phyloP scores from a whole-genome alignment of 2,113 vertebrate species.

The Otis tarda region DNA sequence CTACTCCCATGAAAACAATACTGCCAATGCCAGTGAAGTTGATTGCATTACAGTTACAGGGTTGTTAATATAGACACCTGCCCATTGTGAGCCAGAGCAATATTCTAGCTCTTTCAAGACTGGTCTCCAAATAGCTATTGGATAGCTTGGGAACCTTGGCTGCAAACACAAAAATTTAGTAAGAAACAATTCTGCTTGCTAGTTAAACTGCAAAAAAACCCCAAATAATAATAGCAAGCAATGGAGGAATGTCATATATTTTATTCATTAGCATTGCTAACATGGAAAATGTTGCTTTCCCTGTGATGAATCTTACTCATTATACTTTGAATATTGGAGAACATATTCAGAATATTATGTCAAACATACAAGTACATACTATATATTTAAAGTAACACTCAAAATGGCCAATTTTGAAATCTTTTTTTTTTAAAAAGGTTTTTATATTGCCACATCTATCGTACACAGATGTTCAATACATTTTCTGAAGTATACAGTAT shows the following conservation, averaged over 20 bases:
- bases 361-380: background rate
- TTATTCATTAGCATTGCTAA: slow-evolving; percentile 36
- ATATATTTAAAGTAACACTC: slow-evolving; percentile 46
- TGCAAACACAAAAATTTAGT: background rate
- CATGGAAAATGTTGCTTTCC: background rate
- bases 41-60: background rate
- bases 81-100: background rate
- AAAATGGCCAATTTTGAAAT: slow-evolving; percentile 61
- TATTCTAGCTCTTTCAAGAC: background rate
- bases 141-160: background rate
- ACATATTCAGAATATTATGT: background rate
- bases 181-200: background rate
- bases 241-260: background rate
- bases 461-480: background rate
- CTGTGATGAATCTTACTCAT: slow-evolving; percentile 20
- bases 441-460: slow-evolving; percentile 41
- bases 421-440: background rate
- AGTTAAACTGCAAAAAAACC: slow-evolving; percentile 19
- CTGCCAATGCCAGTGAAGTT: background rate
- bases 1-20: background rate
- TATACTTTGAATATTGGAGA: slow-evolving; percentile 50
- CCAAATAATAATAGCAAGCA: slow-evolving; percentile 22
- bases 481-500: background rate
- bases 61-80: background rate
- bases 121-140: slow-evolving; percentile 31